Base-by-base conservation (phyloP, 2,888 invertebrate species). In the Nephrocerus scutellatus region DNA sequence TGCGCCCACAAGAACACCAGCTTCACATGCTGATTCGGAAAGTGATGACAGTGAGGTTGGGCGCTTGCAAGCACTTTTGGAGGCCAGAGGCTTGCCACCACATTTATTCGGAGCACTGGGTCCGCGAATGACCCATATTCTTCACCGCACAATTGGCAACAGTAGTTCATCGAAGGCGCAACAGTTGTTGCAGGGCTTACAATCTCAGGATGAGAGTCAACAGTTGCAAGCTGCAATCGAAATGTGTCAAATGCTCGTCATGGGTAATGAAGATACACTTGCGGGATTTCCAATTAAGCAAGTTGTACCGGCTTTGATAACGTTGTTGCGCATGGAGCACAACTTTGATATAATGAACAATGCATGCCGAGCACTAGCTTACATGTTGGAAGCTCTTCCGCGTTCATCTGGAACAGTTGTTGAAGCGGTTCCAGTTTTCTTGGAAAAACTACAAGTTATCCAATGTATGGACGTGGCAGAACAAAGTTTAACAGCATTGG, bases 261-360 rank as follows among this genome's bases (percentile, higher is more conserved):
- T 97, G 96, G 96, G 96, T 51, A 97, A 97, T 66, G 97, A 97
- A 70, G 97, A 97, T 66, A 95, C 95, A 1, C 75, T 97, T 36
- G 89, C 93, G 25, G 95, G 95, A n/a, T 96, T 98, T 68, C 97
- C 97, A 0, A 91, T 96, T 23, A 89, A 97, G 58, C 93, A 95
- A 70, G 95, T 95, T 12, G 95, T 97, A 31, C 95, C 96, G 1
- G 92, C 93, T 6, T 78, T 98, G 23, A 89, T 95, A 47, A 84
- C 80, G 56, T 72, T 98, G 41, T 77, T 98, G 15, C 85, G 90
- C 35, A 92, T 95, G 76, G 97, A 97, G 62, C 93, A 97, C 66
- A 98, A 98, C 72, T 97, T 97, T 72, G 97, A 97, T 70, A 93
- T 98, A 77, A 97, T 97, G 97, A 93, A 96, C 65, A 93, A 97